Evolutionary conservation across 1,140 invertebrate genomes (phyloP).

Genomic region (Pissodes strobi): DNA sequence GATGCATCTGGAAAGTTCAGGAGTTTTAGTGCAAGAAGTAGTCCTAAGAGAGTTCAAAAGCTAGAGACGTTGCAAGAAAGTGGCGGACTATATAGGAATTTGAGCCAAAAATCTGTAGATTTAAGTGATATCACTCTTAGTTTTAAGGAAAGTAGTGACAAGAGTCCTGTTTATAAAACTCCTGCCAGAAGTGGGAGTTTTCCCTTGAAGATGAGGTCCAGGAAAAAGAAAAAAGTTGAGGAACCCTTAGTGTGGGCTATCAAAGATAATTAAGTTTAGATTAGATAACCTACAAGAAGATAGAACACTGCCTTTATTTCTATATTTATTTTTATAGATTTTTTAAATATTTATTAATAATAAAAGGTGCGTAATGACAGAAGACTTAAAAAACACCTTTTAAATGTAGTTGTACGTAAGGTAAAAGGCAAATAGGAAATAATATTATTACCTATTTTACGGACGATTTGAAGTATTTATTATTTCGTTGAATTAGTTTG

Average conservation of each 20-base stretch:
- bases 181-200: conserved; percentile 5
- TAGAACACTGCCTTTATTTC: too few species aligned
- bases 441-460: too few species aligned
- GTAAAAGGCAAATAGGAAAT: too few species aligned
- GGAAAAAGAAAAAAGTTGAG: conserved; percentile 56
- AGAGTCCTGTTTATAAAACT: conserved; percentile 36
- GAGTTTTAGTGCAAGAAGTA: not conserved
- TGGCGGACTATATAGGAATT: conserved; percentile 43
- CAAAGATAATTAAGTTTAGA: not conserved
- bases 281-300: too few species aligned
- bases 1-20: not conserved
- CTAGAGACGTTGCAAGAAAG: conserved; percentile 11
- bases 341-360: too few species aligned
- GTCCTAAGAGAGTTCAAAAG: conserved; percentile 10
- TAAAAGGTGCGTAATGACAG: too few species aligned
- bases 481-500: too few species aligned
- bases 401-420: too few species aligned
- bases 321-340: too few species aligned
- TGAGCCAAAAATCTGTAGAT: conserved; percentile 43
- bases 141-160: conserved; percentile 45
- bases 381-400: too few species aligned
- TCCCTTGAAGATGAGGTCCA: conserved; percentile 37
- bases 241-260: conserved; percentile 51
- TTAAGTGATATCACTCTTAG: conserved; percentile 53
- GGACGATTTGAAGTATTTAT: too few species aligned